Conservation (phyloP, 2,113 vertebrate genomes). For the Benitochromis conjunctus region DNA sequence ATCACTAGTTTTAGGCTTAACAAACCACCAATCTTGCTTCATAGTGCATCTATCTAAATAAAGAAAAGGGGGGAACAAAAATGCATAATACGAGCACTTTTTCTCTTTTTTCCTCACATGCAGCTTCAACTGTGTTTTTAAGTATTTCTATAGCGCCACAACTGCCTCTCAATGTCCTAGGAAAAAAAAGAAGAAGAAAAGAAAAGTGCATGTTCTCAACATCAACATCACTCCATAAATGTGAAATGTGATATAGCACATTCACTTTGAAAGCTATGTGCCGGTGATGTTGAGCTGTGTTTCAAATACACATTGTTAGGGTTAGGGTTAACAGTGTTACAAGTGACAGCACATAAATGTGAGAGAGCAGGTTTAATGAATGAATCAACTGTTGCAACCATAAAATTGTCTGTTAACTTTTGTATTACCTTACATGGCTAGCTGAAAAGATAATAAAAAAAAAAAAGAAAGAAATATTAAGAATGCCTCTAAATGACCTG, state of each 20-base stretch:
- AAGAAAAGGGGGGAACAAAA: not conserved
- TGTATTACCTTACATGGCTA: not conserved
- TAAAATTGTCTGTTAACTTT: not conserved
- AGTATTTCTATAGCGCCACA: not conserved
- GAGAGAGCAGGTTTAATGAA: not conserved
- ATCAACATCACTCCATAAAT: not conserved
- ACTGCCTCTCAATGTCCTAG: not conserved
- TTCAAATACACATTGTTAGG: not conserved
- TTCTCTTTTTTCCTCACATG: not conserved
- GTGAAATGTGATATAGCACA: not conserved
- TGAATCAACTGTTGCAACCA: not conserved
- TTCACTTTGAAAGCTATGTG: not conserved
- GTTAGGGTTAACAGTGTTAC: not conserved
- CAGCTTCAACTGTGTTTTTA: not conserved
- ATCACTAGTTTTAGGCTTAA: not conserved
- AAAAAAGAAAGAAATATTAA: not conserved
- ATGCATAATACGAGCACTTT: not conserved
- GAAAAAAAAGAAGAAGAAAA: not conserved
- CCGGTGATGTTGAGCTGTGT: not conserved
- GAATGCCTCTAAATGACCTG: not conserved
- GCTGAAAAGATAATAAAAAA: not conserved
- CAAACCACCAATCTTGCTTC: not conserved
- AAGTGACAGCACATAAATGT: not conserved
- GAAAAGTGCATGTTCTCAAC: not conserved
- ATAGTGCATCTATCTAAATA: not conserved